Percentiles rank a stretch among this genome's conserved stretches.
Evolutionary conservation across 2,888 invertebrate species (phyloP).

Genomic region (Dynastes maya): DNA sequence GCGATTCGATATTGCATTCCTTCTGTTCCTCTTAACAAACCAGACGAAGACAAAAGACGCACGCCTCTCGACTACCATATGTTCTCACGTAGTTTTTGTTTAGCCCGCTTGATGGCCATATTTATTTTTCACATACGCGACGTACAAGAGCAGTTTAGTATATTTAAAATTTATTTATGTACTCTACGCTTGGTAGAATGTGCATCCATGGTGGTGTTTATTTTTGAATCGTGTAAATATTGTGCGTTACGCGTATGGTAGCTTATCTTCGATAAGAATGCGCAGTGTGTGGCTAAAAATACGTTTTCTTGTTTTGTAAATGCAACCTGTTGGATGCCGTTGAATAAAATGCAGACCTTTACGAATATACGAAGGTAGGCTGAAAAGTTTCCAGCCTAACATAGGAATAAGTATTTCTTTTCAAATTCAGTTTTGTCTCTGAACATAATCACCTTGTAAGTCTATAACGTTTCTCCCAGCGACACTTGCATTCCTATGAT

Average conservation of each 20-base stretch:
- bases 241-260: not conserved
- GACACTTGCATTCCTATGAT: too few relatives aligned
- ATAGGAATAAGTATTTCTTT: too few relatives aligned
- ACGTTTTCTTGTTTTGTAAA: not conserved
- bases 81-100: slow-evolving; percentile 38
- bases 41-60: slow-evolving; percentile 16
- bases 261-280: slow-evolving; percentile 1
- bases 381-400: too few relatives aligned
- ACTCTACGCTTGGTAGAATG: too few relatives aligned
- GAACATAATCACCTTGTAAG: too few relatives aligned
- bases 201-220: not conserved
- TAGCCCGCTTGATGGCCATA: not conserved
- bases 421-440: too few relatives aligned
- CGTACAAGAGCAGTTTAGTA: not conserved
- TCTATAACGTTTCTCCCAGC: too few relatives aligned
- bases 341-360: too few relatives aligned
- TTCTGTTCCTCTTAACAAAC: not conserved
- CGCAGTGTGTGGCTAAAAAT: not conserved
- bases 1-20: not conserved
- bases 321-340: not conserved
- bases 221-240: slow-evolving; percentile 7
- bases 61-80: slow-evolving; percentile 10
- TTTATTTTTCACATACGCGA: slow-evolving; percentile 32
- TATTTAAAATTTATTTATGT: not conserved
- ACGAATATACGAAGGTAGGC: too few relatives aligned